Conservation (phyloP, 37 sponge, comb jelly and placozoan genomes). For the Aphrocallistes beatrix region DNA sequence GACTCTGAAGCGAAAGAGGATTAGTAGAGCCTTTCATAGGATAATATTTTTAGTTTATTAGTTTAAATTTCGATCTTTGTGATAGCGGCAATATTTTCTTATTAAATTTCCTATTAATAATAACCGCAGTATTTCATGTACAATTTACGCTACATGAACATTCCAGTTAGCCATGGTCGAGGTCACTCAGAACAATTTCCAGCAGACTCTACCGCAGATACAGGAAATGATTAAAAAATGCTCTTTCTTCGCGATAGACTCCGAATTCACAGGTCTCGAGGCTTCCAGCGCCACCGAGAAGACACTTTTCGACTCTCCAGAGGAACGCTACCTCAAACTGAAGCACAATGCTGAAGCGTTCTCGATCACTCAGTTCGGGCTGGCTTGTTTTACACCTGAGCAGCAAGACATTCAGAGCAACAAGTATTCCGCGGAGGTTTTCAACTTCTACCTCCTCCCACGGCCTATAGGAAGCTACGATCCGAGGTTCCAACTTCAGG, state of each 20-base stretch:
- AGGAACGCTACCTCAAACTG: conserved; percentile 44
- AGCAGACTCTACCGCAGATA: conserved; percentile 20
- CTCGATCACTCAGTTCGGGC: conserved; percentile 53
- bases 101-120: background rate
- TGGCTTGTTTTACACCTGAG: background rate
- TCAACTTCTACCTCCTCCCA: conserved; percentile 48
- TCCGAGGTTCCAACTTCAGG: conserved; percentile 29
- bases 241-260: conserved; percentile 52
- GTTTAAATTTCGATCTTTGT: background rate
- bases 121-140: background rate
- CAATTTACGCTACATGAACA: background rate
- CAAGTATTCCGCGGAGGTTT: conserved; percentile 38
- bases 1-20: background rate
- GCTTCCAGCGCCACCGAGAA: background rate
- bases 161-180: conserved; percentile 29
- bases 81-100: background rate
- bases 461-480: background rate
- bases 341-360: conserved; percentile 33
- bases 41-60: conserved; percentile 2
- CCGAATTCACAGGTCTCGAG: conserved; percentile 59
- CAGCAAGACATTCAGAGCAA: background rate
- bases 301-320: conserved; percentile 42
- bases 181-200: conserved; percentile 42
- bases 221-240: conserved; percentile 29
- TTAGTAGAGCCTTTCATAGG: background rate